Conservation (phyloP, 2,888 invertebrate species). For the Neelides folsomi region DNA sequence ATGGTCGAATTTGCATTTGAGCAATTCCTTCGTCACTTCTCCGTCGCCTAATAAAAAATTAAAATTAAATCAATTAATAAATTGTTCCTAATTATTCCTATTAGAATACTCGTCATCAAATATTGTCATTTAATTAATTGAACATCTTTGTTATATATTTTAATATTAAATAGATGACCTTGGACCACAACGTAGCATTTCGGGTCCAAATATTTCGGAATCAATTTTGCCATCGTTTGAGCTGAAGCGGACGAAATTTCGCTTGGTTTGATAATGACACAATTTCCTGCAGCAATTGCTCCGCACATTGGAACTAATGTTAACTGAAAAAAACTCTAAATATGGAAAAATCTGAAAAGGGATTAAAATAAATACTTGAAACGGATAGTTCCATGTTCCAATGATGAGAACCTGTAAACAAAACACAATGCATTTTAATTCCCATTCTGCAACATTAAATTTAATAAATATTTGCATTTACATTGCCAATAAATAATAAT, state of each 20-base stretch:
- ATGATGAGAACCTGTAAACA: slow-evolving; percentile 47
- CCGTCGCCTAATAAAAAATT: slow-evolving; percentile 39
- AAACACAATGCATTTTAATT: background rate
- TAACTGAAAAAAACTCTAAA: slow-evolving; percentile 49
- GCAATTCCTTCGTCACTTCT: slow-evolving; percentile 41
- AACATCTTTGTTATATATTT: too few relatives aligned
- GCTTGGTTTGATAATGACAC: slow-evolving; percentile 65
- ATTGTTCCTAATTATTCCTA: background rate
- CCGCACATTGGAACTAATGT: slow-evolving; percentile 63
- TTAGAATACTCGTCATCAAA: background rate
- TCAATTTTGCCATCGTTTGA: slow-evolving; percentile 37
- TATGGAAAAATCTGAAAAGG: background rate
- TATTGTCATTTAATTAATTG: too few relatives aligned
- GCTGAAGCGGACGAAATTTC: slow-evolving; percentile 41
- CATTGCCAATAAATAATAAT: too few relatives aligned
- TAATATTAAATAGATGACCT: too few relatives aligned
- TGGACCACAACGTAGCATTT: slow-evolving; percentile 25
- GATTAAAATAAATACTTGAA: slow-evolving; percentile 8
- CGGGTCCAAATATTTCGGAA: slow-evolving; percentile 42
- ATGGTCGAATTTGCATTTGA: slow-evolving; percentile 44
- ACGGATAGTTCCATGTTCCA: slow-evolving; percentile 94
- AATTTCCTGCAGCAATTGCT: slow-evolving; percentile 86
- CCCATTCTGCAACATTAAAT: background rate
- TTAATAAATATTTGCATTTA: too few relatives aligned
- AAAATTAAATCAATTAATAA: background rate